Evolutionary conservation across 2,797 vertebrate species (phyloP).

Genomic region (Remorina albescens): DNA sequence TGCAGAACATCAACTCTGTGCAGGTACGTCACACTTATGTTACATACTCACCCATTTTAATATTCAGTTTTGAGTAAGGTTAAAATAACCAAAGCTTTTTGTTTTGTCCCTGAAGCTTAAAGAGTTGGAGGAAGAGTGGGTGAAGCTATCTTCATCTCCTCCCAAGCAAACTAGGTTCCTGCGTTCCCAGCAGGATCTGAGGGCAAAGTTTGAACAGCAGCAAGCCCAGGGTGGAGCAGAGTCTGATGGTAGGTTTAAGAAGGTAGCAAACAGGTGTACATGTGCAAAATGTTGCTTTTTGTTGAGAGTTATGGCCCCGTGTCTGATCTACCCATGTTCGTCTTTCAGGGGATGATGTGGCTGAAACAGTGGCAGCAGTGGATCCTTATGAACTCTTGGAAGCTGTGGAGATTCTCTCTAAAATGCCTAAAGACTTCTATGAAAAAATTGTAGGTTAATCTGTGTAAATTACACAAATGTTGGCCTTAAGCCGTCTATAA

Average conservation of each 20-base stretch:
- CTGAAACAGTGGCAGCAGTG: constrained; percentile 84
- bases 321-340: no score
- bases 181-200: constrained; percentile 96
- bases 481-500: neutral
- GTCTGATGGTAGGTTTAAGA: constrained; percentile 85
- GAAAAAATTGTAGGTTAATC: constrained; percentile 93
- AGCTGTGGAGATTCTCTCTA: constrained; percentile 95
- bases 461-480: neutral
- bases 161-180: constrained; percentile 94
- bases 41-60: neutral
- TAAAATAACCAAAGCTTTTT: neutral
- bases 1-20: constrained; percentile 95
- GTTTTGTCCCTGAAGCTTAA: constrained; percentile 87
- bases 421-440: constrained; percentile 98
- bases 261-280: neutral
- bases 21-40: constrained; percentile 85
- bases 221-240: constrained; percentile 89
- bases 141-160: constrained; percentile 88
- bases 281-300: neutral
- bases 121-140: constrained; percentile 98
- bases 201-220: constrained; percentile 95
- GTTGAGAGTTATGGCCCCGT: neutral
- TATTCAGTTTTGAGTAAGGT: neutral
- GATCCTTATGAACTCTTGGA: constrained; percentile 97
- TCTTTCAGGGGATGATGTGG: constrained; percentile 87